phyloP scores from a whole-genome alignment of 37 sponge, comb jelly and placozoan species.

The Hexactinellida sp. region DNA sequence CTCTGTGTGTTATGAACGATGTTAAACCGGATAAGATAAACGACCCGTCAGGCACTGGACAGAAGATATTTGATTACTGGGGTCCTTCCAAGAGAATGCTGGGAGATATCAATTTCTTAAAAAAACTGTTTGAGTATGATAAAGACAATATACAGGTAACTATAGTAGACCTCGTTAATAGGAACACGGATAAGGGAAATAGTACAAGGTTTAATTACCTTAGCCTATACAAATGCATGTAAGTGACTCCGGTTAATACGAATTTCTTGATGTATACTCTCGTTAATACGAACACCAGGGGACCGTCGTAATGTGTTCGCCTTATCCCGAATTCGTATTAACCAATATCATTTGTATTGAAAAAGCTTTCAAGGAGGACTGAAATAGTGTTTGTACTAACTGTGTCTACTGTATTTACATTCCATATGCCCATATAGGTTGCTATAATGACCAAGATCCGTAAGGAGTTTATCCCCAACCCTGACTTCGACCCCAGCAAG shows the following conservation, averaged over 20 bases:
- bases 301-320: no score
- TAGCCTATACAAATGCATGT: no score
- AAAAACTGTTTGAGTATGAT: constrained; percentile 73
- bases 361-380: no score
- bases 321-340: no score
- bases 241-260: no score
- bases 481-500: constrained; percentile 91
- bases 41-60: constrained; percentile 74
- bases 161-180: no score
- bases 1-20: constrained; percentile 96
- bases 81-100: constrained; percentile 92
- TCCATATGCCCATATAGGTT: constrained; percentile 23
- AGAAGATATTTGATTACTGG: constrained; percentile 95
- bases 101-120: constrained; percentile 89
- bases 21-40: constrained; percentile 91
- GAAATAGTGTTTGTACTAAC: background rate
- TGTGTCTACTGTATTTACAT: background rate
- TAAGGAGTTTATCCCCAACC: constrained; percentile 61
- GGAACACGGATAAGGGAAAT: no score
- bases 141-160: constrained; percentile 85
- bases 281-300: no score
- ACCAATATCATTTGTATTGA: no score
- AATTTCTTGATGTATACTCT: no score
- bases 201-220: no score
- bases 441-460: constrained; percentile 89